Conservation (phyloP, 23 tunicate genomes). For the Diplosoma virens region DNA sequence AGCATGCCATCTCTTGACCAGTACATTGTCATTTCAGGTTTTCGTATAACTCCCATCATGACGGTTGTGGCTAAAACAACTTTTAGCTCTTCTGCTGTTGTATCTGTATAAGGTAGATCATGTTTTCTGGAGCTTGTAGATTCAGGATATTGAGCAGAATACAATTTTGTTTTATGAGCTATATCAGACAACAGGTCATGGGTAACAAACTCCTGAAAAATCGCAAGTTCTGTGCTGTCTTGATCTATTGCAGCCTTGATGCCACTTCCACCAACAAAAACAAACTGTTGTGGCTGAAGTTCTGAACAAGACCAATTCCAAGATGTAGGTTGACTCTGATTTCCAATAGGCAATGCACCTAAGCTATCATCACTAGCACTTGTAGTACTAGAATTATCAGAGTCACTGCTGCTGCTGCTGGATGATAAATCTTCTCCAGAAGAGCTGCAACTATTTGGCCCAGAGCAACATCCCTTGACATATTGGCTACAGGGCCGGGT, state of each 20-base stretch:
- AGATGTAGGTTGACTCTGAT: slow-evolving; percentile 12
- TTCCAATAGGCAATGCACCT: slow-evolving; percentile 10
- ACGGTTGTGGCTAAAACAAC: slow-evolving; percentile 9
- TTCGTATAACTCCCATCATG: slow-evolving; percentile 12
- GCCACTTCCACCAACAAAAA: slow-evolving; percentile 19
- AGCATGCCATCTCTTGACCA: slow-evolving; percentile 22
- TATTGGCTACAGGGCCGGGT: too few relatives aligned
- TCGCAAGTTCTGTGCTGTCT: slow-evolving; percentile 19
- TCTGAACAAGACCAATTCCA: slow-evolving; percentile 6
- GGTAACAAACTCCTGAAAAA: slow-evolving; percentile 20
- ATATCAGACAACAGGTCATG: slow-evolving; percentile 5
- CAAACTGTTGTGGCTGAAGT: slow-evolving; percentile 13
- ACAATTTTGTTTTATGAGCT: slow-evolving; percentile 6
- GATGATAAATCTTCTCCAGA: not conserved
- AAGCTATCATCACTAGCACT: slow-evolving; percentile 9
- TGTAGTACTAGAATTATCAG: not conserved
- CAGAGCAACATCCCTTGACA: too few relatives aligned
- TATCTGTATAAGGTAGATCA: slow-evolving; percentile 17
- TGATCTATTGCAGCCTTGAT: slow-evolving; percentile 21
- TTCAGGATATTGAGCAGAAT: slow-evolving; percentile 7
- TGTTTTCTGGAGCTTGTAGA: slow-evolving; percentile 3
- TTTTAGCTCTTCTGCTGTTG: slow-evolving; percentile 18
- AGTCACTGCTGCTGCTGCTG: not conserved
- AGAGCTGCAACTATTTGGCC: too few relatives aligned
- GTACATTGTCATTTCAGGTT: slow-evolving; percentile 4